Percentiles rank a stretch among this genome's conserved stretches.
phyloP scores from a whole-genome alignment of 2,797 vertebrate genomes.

The Alcedo atthis region DNA sequence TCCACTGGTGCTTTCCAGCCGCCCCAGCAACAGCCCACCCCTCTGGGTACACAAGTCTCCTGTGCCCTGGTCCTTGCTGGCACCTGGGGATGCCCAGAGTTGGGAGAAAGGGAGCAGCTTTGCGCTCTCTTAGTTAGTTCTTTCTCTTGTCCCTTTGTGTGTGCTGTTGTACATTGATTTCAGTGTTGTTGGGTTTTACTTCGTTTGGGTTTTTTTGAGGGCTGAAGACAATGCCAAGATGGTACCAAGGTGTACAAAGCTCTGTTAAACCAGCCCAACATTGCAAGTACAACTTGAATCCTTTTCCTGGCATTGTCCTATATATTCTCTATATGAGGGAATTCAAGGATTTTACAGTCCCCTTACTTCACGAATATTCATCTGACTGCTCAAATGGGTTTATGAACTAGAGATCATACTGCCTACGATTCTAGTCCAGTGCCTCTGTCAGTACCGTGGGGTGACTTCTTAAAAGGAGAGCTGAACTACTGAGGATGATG shows the following conservation, averaged over 20 bases:
- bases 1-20: neutral
- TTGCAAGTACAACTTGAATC: neutral
- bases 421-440: neutral
- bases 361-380: neutral
- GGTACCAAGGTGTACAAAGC: neutral
- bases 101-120: neutral
- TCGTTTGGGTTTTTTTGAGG: neutral
- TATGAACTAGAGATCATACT: neutral
- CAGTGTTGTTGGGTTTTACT: no score
- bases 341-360: neutral
- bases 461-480: neutral
- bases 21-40: neutral
- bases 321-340: neutral
- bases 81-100: neutral
- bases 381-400: neutral
- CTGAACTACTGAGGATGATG: neutral
- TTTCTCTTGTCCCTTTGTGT: neutral
- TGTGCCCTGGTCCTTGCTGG: neutral
- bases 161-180: fast-evolving
- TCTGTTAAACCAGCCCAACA: neutral
- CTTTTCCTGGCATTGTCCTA: neutral
- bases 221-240: neutral
- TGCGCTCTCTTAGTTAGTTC: neutral
- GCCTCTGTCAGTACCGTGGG: neutral
- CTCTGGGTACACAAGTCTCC: neutral